These are phyloP conservation scores for Anabacerthia variegaticeps DNA, from an alignment of 2,797 vertebrate genomes.

Conservation along the genomic window DNA sequence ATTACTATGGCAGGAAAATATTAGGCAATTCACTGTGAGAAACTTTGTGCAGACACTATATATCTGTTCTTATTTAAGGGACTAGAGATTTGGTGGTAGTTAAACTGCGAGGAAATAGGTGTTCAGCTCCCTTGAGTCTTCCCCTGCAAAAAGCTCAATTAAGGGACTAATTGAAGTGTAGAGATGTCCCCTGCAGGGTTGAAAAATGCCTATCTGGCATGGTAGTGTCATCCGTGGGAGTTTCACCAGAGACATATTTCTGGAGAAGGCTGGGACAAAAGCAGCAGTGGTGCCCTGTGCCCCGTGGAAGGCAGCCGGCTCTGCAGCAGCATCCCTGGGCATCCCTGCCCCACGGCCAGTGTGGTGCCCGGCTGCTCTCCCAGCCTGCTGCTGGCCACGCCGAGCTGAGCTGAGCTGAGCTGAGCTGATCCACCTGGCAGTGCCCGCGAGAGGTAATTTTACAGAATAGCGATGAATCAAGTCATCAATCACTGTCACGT, in stretches of 20 bases:
- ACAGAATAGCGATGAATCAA: constrained; percentile 53
- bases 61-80: constrained; percentile 29
- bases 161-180: constrained; percentile 50
- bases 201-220: constrained; percentile 21
- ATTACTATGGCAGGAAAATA: background rate
- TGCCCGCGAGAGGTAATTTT: constrained; percentile 10
- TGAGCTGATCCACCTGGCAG: background rate
- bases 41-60: background rate
- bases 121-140: constrained; percentile 19
- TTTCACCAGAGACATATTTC: background rate
- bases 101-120: background rate
- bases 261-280: background rate
- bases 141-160: constrained; percentile 51
- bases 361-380: background rate
- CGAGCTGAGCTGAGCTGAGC: background rate
- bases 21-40: background rate
- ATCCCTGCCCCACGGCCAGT: background rate
- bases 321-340: background rate
- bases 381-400: background rate
- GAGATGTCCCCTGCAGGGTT: background rate
- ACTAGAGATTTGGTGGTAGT: background rate
- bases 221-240: background rate
- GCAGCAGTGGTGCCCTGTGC: background rate
- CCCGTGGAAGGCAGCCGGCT: background rate
- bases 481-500: constrained; percentile 63